Evolutionary conservation across 2,888 invertebrate genomes (phyloP), one percentile per base, ranked within the genome.

Genomic region (Agrochola lota): DNA sequence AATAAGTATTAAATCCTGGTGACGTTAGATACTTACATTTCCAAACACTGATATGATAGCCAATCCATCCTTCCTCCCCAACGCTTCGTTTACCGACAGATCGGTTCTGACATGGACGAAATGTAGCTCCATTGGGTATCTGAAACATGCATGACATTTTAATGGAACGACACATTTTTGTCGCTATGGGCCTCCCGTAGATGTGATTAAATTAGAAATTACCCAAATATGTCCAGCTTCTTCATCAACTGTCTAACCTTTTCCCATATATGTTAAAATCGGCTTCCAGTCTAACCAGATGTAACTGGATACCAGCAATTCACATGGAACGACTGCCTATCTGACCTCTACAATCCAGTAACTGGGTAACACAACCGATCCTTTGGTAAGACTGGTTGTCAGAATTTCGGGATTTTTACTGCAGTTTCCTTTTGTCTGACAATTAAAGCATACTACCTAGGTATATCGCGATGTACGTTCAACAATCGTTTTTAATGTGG

Each of bases 121-220:
- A 78, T 96, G 96, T 30, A 96, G 93, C 85, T 96, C 96, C 93
- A 96, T 93, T 0, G 96, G 95, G 68, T 88, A 95, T 81, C 96
- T 96, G 89, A 11, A 82, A 77, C 17, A 64, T 30, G 20, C 8
- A 62, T 57, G 0, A 2, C n/a, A 30, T 43, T 66, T 40, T 26
- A 64, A 30, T 59, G 23, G 17, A 67, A 23, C 9, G 35, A n/a
- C 6, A 12, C 4, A 17, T 20, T 12, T 66, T 46, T 26, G 46
- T 46, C 6, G 26, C 6, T n/a, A 6, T 43, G 26, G 7, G 7
- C 26, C 15, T 40, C 40, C 17, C 43, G 6, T 43, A 17, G 1
- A 46, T 46, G 0, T 26, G 2, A 66, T 9, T 26, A 26, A 2
- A 63, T 23, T 23, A 23, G 35, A 46, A 43, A 66, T 26, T 46